Evolutionary conservation across 2,888 invertebrate species (phyloP), one percentile per base, ranked within the genome.

Genomic region (Oligia strigilis): DNA sequence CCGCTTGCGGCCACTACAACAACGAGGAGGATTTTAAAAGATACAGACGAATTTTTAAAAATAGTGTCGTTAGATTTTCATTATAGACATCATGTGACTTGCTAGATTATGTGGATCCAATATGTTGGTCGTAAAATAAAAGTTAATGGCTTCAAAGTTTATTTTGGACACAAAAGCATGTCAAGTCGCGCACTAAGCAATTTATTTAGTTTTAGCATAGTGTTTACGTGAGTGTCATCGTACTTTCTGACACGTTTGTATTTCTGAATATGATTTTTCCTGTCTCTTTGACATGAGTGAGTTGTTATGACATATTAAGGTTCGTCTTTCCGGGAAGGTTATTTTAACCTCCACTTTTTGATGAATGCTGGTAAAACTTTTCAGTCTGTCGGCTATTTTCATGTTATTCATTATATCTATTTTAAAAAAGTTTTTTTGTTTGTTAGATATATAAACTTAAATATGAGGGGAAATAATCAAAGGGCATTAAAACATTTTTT

Each of bases 111-210:
- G 74, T 81, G 72, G 80, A 86, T 84, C 78, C 77, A 84, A 87
- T 80, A 82, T 72, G 70, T 66, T 62, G 55, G 72, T 77, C 73
- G 76, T 87, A 75, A 83, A 87, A 85, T 82, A 79, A 82, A 82
- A 77, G 76, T 81, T 80, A 88, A 88, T 85, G 65, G 86, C 74
- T 72, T 72, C 23, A 55, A 83, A 83, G 79, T 85, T 76, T 85
- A 83, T 88, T 87, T 88, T 82, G 58, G 78, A 88, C 70, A 75
- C 80, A 74, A 77, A 82, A 79, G 58, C 72, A 58, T 80, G 79
- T 75, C 81, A 77, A 73, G 67, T 77, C 64, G 40, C 43, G 64
- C 64, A 70, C 65, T 72, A 75, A 75, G 75, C 67, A 70, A 80
- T 82, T 76, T 81, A 87, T 87, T 82, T 78, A 49, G 62, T 46